A percentile compares a stretch with the other conserved stretches of the same genome.
phyloP scores from a whole-genome alignment of 2,797 vertebrate species.

The Fratercula arctica region DNA sequence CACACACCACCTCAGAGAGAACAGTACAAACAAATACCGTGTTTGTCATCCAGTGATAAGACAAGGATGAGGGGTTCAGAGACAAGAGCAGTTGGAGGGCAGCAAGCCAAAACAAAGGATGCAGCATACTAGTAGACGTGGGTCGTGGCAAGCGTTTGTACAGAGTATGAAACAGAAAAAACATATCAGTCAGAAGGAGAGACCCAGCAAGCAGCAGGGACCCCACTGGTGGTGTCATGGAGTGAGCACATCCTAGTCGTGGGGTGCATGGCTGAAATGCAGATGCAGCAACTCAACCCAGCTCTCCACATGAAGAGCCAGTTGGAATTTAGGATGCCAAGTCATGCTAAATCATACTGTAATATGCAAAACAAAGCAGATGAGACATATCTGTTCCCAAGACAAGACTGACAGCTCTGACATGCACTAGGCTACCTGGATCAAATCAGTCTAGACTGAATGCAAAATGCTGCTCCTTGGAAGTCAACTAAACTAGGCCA shows the following conservation, averaged over 20 bases:
- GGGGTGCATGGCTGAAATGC: accelerated
- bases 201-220: background rate
- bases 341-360: background rate
- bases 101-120: background rate
- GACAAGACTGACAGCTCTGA: background rate
- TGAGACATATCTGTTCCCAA: background rate
- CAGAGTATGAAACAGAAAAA: background rate
- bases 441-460: conserved; percentile 10
- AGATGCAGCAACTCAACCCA: background rate
- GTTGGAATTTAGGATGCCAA: background rate
- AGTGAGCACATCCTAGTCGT: background rate
- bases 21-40: background rate
- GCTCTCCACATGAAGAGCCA: background rate
- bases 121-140: background rate
- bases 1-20: background rate
- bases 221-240: accelerated
- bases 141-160: background rate
- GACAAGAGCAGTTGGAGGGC: background rate
- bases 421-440: background rate
- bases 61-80: background rate
- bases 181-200: background rate
- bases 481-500: background rate
- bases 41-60: background rate
- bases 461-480: conserved; percentile 14
- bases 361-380: background rate